Base-by-base conservation (phyloP, 2,888 invertebrate genomes). In the Pheosia gnoma region DNA sequence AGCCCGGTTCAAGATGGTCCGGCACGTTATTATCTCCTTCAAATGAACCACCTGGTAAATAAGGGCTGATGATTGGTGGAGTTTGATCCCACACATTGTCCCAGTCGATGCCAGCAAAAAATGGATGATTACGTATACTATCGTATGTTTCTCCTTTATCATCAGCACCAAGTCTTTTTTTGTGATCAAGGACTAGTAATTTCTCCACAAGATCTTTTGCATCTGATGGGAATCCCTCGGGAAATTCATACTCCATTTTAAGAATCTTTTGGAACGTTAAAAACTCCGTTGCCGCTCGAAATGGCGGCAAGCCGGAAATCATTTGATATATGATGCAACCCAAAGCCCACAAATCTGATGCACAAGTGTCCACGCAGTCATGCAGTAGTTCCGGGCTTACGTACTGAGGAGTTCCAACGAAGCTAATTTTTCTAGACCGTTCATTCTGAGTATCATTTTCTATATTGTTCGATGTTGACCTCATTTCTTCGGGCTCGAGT, bases 361-460 rank as follows among this genome's bases (percentile, higher is more conserved):
- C 95, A 61, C 95, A 95, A 57, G 96, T 95, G 59, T 96, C 95
- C 3, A 96, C 95, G 65, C 96, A 95, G 83, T 97, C 96, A 65
- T 96, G 97, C 59, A 99, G 94, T 67, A 99, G 95, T 93, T 99
- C 99, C 3, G 99, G 99, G 62, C 99, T 99, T 0, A 99, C 99
- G 89, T 99, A 99, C 86, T 99, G 99, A 3, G 99, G 99, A 10
- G 99, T 99, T 58, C 99, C 99, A 11, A 99, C 99, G 90, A 99
- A 99, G 87, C 97, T 98, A 80, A 96, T 96, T 77, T 95, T 95
- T 65, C 97, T 94, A 73, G 94, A 92, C 61, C 94, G 91, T 63
- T 91, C 89, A 75, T 88, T 90, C 72, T 88, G 85, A 59, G 80
- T 78, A 65, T 92, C 89, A 59, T 90, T 89, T 51, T 87, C 87